These are phyloP conservation scores for cat (Felis catus) DNA, from an alignment of 2,113 vertebrate genomes.

Conservation along the genomic window DNA sequence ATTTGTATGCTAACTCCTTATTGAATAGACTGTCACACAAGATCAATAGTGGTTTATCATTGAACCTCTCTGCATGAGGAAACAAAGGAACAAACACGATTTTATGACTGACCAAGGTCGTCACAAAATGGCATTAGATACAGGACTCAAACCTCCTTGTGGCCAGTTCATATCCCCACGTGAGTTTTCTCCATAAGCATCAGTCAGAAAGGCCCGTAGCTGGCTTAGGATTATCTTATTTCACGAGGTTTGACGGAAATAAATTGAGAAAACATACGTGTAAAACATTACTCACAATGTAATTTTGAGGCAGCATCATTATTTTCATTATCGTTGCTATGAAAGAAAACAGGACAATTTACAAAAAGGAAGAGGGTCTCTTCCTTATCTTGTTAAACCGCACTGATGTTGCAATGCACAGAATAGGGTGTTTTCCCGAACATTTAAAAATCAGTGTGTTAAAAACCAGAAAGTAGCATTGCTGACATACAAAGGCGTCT, in stretches of 20 bases:
- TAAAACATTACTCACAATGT: no score
- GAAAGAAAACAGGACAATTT: not conserved
- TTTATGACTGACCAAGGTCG: not conserved
- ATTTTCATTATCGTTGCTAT: not conserved
- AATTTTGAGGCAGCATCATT: not conserved
- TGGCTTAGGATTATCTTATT: not conserved
- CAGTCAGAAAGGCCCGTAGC: not conserved
- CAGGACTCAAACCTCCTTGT: not conserved
- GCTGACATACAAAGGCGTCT: not conserved
- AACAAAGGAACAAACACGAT: not conserved
- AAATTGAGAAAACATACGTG: not conserved
- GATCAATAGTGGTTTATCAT: not conserved
- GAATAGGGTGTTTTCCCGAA: not conserved
- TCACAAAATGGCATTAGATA: not conserved
- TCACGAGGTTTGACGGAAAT: not conserved
- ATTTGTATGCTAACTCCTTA: not conserved
- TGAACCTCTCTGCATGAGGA: not conserved
- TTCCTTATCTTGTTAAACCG: not conserved
- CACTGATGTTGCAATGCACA: not conserved
- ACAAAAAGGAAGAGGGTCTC: not conserved
- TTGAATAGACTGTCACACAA: not conserved
- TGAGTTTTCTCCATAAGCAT: not conserved
- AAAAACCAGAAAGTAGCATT: not conserved
- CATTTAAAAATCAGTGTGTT: not conserved
- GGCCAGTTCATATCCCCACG: rapidly evolving